Base-by-base conservation (phyloP, 2,113 vertebrate genomes). In the Onychorhynchus coronatus region DNA sequence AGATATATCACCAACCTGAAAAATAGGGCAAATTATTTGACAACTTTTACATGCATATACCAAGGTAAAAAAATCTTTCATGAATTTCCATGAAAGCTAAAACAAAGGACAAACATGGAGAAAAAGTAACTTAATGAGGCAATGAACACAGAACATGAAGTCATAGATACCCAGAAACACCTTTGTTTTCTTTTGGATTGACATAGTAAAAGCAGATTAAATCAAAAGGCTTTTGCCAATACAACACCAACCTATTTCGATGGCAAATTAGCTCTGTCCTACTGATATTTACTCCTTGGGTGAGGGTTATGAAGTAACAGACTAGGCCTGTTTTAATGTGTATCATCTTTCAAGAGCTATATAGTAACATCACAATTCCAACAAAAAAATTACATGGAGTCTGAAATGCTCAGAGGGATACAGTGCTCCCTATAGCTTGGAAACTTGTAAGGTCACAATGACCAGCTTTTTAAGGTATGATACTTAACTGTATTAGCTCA, bases 1-100 rank as follows among this genome's bases (percentile, higher is more conserved):
- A 97, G 97, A 98, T 97, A 97, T 95, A 98, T 98, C 98, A 97
- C 93, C 96, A 97, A 97, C 96, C 95, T 90, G 91, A 98, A 98
- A 98, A 98, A 97, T 28, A 82, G 39, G 95, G 97, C 96, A 98
- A 98, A 98, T 98, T 97, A 98, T 97, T 97, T 95, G 96, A 98
- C 96, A 97, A 96, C 91, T 97, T 97, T 87, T 97, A 76, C 97
- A 96, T 92, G 83, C 81, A 73, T 82, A 79, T 18, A 79, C 61
- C 82, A 80, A 76, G 39, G 79, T 95, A 97, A 96, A 6, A 47
- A 95, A 94, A 70, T 12, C 20, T 91, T 96, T 84, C 8, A 44
- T 55, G 61, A 65, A 46, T 80, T 58, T 79, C 44, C 39, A 88
- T 93, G 84, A 93, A 95, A 91, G 49, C 37, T 67, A 42, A 91